A percentile compares a stretch with the other conserved stretches of the same genome.
Conservation (phyloP, 2,113 vertebrate species). For the Bubo bubo region DNA sequence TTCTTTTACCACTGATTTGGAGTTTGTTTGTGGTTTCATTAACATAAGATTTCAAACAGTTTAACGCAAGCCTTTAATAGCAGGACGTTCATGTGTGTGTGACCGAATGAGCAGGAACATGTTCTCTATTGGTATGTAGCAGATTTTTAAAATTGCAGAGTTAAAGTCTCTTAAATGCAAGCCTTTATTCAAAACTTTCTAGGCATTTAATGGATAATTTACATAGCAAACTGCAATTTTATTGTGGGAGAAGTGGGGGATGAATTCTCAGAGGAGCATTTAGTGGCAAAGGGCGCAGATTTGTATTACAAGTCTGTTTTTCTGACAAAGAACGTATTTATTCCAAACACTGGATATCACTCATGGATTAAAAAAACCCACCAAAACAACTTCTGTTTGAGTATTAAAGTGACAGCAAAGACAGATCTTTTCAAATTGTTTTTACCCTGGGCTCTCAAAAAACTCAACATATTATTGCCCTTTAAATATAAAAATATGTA, state of each 20-base stretch:
- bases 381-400: background rate
- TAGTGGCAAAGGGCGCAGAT: background rate
- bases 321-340: constrained; percentile 1
- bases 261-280: background rate
- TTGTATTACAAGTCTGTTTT: background rate
- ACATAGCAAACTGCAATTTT: background rate
- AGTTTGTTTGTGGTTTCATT: background rate
- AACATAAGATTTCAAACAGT: background rate
- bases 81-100: background rate
- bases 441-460: background rate
- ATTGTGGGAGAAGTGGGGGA: constrained; percentile 27
- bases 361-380: background rate
- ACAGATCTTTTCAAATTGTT: background rate
- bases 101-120: rapidly evolving
- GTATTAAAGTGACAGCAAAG: background rate
- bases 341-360: background rate
- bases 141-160: background rate
- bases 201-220: background rate
- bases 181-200: background rate
- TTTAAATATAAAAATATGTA: background rate
- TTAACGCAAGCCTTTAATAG: background rate
- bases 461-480: background rate
- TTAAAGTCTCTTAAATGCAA: background rate
- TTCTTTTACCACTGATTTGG: background rate
- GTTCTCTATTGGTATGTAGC: background rate